These are phyloP conservation scores for Chauna torquata DNA, from an alignment of 2,113 vertebrate genomes.

Conservation along the genomic window DNA sequence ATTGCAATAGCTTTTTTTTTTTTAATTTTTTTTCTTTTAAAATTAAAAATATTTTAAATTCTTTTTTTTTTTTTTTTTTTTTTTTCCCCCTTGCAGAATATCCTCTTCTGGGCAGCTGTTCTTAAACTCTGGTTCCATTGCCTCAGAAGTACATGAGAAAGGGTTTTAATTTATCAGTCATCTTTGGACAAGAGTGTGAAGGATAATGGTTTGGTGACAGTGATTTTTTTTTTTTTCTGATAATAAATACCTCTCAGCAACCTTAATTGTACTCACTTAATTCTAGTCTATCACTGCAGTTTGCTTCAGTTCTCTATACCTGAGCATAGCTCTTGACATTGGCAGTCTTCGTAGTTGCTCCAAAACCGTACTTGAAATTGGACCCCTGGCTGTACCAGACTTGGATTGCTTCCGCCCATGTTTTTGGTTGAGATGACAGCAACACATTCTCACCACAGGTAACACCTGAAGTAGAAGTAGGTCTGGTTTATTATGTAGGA, in stretches of 20 bases:
- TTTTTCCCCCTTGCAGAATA: no score
- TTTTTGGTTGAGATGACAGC: not conserved
- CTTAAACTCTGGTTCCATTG: not conserved
- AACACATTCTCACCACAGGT: constrained; percentile 44
- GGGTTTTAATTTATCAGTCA: not conserved
- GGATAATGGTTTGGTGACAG: not conserved
- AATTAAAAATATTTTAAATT: no score
- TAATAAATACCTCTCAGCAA: not conserved
- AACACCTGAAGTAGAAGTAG: not conserved
- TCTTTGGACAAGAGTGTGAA: not conserved
- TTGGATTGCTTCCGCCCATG: constrained; percentile 40
- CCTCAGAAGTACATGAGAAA: not conserved
- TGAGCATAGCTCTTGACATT: constrained; percentile 7
- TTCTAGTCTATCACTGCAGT: not conserved
- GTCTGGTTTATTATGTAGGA: not conserved
- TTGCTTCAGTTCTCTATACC: not conserved
- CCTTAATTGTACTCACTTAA: not conserved
- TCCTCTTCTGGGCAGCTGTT: not conserved
- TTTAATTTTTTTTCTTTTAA: not conserved
- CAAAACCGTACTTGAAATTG: constrained; percentile 41
- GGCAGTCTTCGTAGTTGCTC: not conserved
- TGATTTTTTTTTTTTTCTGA: not conserved
- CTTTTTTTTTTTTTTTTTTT: no score
- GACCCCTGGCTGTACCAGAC: constrained; percentile 6
- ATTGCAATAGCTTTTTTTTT: no score